A percentile compares a stretch with the other conserved stretches of the same genome.
These are phyloP conservation scores for Schizothorax lantsangensis DNA, from an alignment of 2,797 vertebrate species.

Conservation along the genomic window DNA sequence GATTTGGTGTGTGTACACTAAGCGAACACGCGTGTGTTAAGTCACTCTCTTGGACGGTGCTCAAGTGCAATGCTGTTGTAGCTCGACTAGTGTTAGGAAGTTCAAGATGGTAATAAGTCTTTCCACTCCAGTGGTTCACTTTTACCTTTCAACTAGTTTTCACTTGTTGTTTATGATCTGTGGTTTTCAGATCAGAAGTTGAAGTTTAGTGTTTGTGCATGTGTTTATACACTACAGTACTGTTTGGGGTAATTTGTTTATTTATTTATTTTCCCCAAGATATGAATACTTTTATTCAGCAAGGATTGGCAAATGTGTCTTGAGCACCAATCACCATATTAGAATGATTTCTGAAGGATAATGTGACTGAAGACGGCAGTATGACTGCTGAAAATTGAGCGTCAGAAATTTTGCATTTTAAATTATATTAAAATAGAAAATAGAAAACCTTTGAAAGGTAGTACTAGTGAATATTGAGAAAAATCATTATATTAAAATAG, in stretches of 20 bases:
- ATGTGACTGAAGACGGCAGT: background rate
- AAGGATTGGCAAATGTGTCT: background rate
- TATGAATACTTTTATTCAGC: background rate
- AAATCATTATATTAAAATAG: background rate
- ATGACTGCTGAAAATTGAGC: background rate
- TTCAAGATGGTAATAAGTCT: background rate
- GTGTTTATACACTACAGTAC: background rate
- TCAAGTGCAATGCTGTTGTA: slow-evolving; percentile 20
- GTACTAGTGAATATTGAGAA: no score
- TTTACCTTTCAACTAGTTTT: background rate
- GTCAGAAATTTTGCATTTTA: background rate
- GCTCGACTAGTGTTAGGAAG: background rate
- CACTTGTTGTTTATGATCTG: background rate
- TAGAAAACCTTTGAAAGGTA: no score
- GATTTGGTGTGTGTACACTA: slow-evolving; percentile 24
- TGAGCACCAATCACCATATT: background rate
- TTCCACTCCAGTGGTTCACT: background rate
- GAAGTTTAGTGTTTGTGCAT: background rate
- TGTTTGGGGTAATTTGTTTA: background rate
- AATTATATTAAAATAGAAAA: background rate
- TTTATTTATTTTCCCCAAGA: no score
- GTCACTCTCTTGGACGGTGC: slow-evolving; percentile 5
- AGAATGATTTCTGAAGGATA: background rate
- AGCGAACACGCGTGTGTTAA: slow-evolving; percentile 30
- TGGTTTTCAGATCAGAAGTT: background rate